Evolutionary conservation across 2,113 vertebrate species (phyloP).

Genomic region (Varanus salvator): DNA sequence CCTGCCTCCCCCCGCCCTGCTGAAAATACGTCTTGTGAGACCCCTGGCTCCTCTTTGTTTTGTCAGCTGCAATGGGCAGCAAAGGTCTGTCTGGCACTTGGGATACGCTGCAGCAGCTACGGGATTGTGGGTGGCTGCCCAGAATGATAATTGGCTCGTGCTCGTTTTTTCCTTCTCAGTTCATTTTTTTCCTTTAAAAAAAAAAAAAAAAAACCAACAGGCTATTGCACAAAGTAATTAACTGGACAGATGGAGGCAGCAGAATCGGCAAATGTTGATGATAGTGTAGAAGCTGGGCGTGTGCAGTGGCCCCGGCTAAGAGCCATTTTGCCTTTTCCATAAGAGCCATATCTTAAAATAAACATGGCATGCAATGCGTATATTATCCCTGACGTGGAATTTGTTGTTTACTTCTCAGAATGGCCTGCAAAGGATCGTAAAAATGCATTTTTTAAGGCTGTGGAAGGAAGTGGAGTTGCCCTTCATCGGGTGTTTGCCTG

Average conservation of each 20-base stretch:
- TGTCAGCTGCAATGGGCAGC: slow-evolving; percentile 33
- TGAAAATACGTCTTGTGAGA: slow-evolving; percentile 11
- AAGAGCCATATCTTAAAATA: slow-evolving; percentile 25
- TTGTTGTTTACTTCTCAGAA: background rate
- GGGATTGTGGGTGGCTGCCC: slow-evolving; percentile 45
- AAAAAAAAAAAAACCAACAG: slow-evolving; percentile 41
- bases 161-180: background rate
- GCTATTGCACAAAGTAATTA: slow-evolving; percentile 68
- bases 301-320: background rate
- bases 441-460: background rate
- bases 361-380: slow-evolving; percentile 12
- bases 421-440: background rate
- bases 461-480: background rate
- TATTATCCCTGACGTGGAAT: background rate
- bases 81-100: slow-evolving; percentile 31
- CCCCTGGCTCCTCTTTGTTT: slow-evolving; percentile 18
- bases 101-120: slow-evolving; percentile 41
- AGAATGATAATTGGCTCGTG: slow-evolving; percentile 62
- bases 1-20: background rate
- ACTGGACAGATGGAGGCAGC: slow-evolving; percentile 64
- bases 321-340: background rate
- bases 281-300: slow-evolving; percentile 14
- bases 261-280: slow-evolving; percentile 52
- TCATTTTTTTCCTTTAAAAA: slow-evolving; percentile 8
- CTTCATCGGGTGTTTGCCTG: background rate